A percentile compares a stretch with the other conserved stretches of the same genome.
Conservation (phyloP, 2,888 invertebrate genomes). For the Andricus curvator region DNA sequence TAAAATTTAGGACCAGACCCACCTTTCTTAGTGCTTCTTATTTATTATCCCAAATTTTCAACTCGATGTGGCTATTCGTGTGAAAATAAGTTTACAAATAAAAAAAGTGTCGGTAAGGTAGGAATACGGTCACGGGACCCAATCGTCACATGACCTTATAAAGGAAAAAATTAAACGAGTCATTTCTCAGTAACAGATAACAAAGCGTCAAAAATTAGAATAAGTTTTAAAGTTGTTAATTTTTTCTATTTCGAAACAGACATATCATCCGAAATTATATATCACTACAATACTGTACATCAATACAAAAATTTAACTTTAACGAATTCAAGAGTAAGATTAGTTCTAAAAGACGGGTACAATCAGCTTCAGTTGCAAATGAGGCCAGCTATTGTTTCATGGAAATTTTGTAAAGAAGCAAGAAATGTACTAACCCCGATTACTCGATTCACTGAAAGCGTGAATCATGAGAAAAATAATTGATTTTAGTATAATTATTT, state of each 20-base stretch:
- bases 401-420: slow-evolving; percentile 60
- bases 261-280: neutral
- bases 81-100: too few relatives aligned
- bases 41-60: too few relatives aligned
- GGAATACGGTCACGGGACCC: too few relatives aligned
- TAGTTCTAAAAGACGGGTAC: slow-evolving; percentile 48
- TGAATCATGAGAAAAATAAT: neutral
- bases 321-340: slow-evolving; percentile 15
- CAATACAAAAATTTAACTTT: neutral
- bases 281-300: neutral
- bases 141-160: too few relatives aligned
- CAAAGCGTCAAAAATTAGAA: neutral
- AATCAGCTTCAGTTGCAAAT: slow-evolving; percentile 60
- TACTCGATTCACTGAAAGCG: neutral
- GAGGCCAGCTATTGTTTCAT: slow-evolving; percentile 68
- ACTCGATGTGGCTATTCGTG: too few relatives aligned
- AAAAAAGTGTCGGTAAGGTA: too few relatives aligned
- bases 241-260: neutral
- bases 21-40: too few relatives aligned
- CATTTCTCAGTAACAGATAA: neutral
- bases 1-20: too few relatives aligned
- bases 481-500: neutral
- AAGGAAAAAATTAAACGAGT: neutral
- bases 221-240: neutral
- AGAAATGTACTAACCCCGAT: neutral